Evolutionary conservation across 1,140 invertebrate genomes (phyloP).

Genomic region (Drosophila rufa): DNA sequence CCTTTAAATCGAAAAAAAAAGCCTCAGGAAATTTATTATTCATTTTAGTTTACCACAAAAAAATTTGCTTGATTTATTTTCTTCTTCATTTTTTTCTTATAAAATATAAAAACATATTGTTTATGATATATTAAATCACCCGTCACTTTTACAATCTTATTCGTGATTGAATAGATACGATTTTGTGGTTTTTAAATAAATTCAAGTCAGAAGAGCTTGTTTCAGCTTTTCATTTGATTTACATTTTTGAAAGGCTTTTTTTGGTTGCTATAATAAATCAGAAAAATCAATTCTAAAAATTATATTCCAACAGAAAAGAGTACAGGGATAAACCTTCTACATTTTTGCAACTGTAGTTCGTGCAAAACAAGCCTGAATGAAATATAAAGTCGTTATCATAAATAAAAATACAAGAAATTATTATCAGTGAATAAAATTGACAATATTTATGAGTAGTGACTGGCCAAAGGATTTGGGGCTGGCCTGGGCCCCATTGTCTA

Average conservation of each 20-base stretch:
- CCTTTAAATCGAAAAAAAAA: too few species aligned
- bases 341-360: not conserved
- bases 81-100: too few species aligned
- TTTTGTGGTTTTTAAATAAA: not conserved
- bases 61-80: too few species aligned
- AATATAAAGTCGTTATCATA: not conserved
- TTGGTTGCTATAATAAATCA: too few species aligned
- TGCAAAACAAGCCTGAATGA: not conserved
- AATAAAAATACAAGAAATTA: not conserved
- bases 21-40: too few species aligned
- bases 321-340: accelerated
- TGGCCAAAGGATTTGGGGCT: not conserved
- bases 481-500: not conserved
- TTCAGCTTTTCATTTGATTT: not conserved
- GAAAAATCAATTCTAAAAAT: too few species aligned
- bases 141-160: too few species aligned
- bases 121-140: too few species aligned
- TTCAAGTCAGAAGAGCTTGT: not conserved
- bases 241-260: not conserved
- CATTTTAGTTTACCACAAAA: too few species aligned
- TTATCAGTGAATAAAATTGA: not conserved
- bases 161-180: too few species aligned
- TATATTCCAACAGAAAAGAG: not conserved
- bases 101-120: too few species aligned
- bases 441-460: slow-evolving; percentile 8